Conservation (phyloP, 1,140 invertebrate genomes). For the Camponotus pennsylvanicus region DNA sequence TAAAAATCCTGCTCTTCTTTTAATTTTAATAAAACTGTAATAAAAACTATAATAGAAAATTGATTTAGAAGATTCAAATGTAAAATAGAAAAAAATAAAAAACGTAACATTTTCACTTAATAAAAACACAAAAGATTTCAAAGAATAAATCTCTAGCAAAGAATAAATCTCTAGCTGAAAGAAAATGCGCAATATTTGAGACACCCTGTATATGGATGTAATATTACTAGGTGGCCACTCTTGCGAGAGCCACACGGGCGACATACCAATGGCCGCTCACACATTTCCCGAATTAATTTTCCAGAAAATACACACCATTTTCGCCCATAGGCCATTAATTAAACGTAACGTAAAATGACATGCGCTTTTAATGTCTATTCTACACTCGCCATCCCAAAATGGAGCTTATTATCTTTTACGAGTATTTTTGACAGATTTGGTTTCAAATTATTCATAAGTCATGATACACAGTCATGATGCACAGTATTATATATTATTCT, state of each 20-base stretch:
- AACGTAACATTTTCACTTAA: background rate
- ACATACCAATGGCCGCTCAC: background rate
- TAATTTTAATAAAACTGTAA: background rate
- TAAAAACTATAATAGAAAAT: background rate
- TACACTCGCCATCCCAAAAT: background rate
- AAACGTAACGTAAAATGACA: constrained; percentile 15
- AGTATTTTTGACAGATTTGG: background rate
- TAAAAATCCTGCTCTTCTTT: background rate
- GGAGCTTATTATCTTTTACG: background rate
- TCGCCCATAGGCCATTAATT: constrained; percentile 19
- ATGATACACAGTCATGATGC: background rate
- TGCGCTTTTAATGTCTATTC: constrained; percentile 7
- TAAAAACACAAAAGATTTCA: background rate
- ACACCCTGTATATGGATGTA: background rate
- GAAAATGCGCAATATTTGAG: background rate
- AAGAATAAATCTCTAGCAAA: background rate
- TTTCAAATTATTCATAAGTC: background rate
- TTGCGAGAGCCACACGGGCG: background rate
- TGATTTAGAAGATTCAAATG: background rate
- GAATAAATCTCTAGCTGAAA: background rate
- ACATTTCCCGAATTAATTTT: constrained; percentile 55
- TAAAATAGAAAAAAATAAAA: background rate
- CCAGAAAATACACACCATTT: constrained; percentile 46
- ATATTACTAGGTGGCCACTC: constrained; percentile 36
- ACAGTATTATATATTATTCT: background rate